Evolutionary conservation across 1,140 invertebrate genomes (phyloP), one percentile per base, ranked within the genome.

Genomic region (Zaprionus taronus): DNA sequence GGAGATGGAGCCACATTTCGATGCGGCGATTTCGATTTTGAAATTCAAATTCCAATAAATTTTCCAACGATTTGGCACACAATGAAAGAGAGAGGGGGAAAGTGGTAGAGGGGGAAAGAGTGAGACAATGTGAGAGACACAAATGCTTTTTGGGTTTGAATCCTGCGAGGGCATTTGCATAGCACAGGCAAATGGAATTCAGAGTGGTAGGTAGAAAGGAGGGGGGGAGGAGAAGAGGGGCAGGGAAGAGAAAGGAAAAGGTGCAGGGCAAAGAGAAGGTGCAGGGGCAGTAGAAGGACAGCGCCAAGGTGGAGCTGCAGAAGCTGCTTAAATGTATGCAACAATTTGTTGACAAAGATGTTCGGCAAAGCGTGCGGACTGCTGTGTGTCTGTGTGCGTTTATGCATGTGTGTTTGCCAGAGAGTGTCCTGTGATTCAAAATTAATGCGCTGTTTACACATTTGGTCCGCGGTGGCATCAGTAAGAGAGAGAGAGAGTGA

Each of bases 11-110:
- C 69, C 56, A 79, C 69, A 81, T 84, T 90, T 83, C 56, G 70
- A 86, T 82, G 81, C 81, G 76, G 72, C 85, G 81, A 84, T 90
- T 90, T 85, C 57, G 75, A 81, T 89, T 89, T 89, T 85, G 85
- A 91, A 90, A 85, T 90, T 90, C 85, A 90, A 90, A 90, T 90
- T 89, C 81, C 81, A 90, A 90, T 91, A 90, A 90, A 90, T 90
- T 90, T 90, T 82, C 86, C 86, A 90, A 77, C 81, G 82, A 90
- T 90, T 90, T 90, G 86, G 81, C 85, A 81, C 80, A 86, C 83
- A 86, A 87, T 86, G 41, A 38, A 15, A 7, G 15, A 44, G 5
- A 44, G 41, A 7, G 41, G 5, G n/a, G 12, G 38, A n/a, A 4
- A n/a, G 14, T 5, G 15, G 38, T 1, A 17, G 2, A n/a, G 38